These are phyloP conservation scores for Druon quercuslanigerum DNA, from an alignment of 1,140 invertebrate species.

Conservation along the genomic window DNA sequence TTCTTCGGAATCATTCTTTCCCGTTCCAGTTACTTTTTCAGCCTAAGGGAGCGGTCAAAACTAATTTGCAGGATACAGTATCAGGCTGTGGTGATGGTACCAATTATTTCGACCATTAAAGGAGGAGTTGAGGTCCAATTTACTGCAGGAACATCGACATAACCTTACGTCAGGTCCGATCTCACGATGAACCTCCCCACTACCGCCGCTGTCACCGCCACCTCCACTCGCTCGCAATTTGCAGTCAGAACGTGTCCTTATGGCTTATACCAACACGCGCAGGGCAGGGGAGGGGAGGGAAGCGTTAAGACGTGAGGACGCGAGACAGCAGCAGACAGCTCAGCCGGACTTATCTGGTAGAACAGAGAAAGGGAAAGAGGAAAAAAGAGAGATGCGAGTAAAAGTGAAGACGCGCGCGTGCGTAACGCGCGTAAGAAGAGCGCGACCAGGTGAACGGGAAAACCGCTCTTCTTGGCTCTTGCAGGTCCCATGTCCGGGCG, in stretches of 20 bases:
- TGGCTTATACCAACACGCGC: not conserved
- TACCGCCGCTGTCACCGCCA: not conserved
- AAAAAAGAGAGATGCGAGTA: slow-evolving; percentile 8
- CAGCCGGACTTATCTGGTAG: no score
- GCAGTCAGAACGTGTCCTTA: not conserved
- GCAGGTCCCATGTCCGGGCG: not conserved
- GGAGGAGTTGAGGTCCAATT: slow-evolving; percentile 15
- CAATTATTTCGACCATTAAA: slow-evolving; percentile 31
- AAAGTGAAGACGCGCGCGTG: slow-evolving; percentile 26
- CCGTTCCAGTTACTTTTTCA: not conserved
- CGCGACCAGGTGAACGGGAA: slow-evolving; percentile 18
- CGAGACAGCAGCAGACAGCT: not conserved
- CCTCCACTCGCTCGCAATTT: not conserved
- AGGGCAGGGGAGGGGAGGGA: no score
- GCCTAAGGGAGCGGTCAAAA: not conserved
- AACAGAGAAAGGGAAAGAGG: slow-evolving; percentile 18
- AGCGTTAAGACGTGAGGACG: not conserved
- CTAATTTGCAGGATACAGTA: slow-evolving; percentile 11
- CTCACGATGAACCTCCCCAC: not conserved
- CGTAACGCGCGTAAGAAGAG: slow-evolving; percentile 30
- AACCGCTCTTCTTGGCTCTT: not conserved
- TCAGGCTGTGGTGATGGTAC: not conserved
- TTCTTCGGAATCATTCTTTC: not conserved
- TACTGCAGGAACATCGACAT: not conserved
- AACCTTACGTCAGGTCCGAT: not conserved